Percentiles rank a stretch among this genome's conserved stretches.
phyloP scores from a whole-genome alignment of 2,797 vertebrate genomes.

The Darevskia nairensis region DNA sequence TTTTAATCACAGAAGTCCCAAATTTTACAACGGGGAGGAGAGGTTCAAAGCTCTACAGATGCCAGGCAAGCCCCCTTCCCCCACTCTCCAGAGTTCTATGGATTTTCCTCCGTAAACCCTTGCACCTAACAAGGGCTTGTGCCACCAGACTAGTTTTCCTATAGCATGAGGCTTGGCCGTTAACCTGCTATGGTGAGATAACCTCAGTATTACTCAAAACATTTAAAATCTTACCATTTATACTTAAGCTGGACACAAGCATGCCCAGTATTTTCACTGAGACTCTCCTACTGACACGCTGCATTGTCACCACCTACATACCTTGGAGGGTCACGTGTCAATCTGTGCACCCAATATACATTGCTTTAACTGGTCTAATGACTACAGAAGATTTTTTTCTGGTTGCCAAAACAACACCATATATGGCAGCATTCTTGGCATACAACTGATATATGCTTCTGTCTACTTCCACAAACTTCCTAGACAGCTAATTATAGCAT shows the following conservation, averaged over 20 bases:
- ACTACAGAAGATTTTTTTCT: constrained; percentile 70
- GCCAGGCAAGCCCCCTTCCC: constrained; percentile 1
- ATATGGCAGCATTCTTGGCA: constrained; percentile 72
- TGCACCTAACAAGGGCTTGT: constrained; percentile 8
- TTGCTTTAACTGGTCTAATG: constrained; percentile 69
- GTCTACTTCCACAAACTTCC: constrained; percentile 74
- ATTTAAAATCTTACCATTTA: constrained; percentile 67
- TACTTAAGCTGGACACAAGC: constrained; percentile 66
- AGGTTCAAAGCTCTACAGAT: constrained; percentile 8
- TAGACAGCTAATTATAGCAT: constrained; percentile 74
- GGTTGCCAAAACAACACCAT: constrained; percentile 71
- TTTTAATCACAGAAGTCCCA: background rate
- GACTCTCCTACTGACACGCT: constrained; percentile 69
- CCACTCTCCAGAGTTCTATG: constrained; percentile 44
- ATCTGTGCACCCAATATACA: constrained; percentile 61
- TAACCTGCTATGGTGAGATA: constrained; percentile 49
- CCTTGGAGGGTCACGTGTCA: constrained; percentile 67
- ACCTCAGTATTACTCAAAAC: constrained; percentile 61
- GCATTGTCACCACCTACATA: constrained; percentile 73
- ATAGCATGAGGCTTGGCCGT: constrained; percentile 52
- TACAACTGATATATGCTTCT: constrained; percentile 64
- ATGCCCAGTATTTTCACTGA: constrained; percentile 67
- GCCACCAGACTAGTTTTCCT: constrained; percentile 57
- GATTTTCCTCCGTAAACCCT: constrained; percentile 42
- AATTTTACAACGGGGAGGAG: background rate